Conservation (phyloP, 1,140 invertebrate genomes). For the Cyclina sinensis region DNA sequence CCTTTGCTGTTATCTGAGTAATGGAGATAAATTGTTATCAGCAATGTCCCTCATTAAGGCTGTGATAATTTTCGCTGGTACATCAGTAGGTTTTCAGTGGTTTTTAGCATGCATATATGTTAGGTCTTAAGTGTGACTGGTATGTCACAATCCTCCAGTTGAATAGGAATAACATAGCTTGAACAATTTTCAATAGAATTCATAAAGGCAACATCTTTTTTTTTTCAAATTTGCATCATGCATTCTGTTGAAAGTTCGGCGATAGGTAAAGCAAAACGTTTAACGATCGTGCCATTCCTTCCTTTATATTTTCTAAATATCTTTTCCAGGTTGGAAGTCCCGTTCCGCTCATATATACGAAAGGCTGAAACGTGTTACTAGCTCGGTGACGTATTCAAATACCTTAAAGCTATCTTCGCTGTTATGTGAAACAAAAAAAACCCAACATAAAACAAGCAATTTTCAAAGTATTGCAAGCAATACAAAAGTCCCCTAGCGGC, state of each 20-base stretch:
- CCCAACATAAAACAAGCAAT: no score
- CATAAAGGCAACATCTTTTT: background rate
- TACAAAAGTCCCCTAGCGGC: no score
- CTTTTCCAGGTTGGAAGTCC: constrained; percentile 11
- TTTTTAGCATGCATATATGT: background rate
- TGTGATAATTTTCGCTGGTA: background rate
- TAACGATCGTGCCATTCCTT: background rate
- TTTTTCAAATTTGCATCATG: constrained; percentile 2
- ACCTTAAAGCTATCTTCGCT: background rate
- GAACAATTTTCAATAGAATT: background rate
- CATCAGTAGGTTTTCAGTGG: background rate
- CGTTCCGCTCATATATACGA: background rate
- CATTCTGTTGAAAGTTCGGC: background rate
- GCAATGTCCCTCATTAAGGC: no score
- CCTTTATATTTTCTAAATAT: background rate
- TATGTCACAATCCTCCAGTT: background rate
- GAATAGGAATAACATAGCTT: background rate
- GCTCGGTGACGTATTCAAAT: background rate
- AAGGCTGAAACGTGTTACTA: background rate
- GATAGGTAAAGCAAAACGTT: background rate
- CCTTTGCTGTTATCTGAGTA: no score
- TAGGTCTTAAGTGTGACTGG: background rate
- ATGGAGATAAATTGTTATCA: no score
- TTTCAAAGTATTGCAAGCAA: no score
- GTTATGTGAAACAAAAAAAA: background rate